Evolutionary conservation across 2,113 vertebrate genomes (phyloP).

Genomic region (Chlorodrepanis virens): DNA sequence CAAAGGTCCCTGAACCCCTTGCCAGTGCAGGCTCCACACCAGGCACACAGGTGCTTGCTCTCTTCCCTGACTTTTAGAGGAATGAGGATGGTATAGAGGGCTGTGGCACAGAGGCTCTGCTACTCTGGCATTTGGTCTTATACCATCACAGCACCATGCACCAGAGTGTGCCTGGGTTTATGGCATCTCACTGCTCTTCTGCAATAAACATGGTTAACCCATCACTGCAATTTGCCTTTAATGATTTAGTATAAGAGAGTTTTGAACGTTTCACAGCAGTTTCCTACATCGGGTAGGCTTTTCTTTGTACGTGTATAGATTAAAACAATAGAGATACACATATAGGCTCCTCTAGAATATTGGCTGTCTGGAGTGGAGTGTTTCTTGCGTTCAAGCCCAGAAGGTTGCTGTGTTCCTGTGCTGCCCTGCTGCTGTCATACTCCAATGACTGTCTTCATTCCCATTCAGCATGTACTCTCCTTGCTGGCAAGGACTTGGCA

Average conservation of each 20-base stretch:
- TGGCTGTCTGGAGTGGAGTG: not conserved
- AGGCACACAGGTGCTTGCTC: accelerated
- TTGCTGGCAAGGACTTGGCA: not conserved
- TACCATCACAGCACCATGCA: accelerated
- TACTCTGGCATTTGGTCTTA: accelerated
- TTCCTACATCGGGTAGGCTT: not conserved
- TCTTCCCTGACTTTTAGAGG: not conserved
- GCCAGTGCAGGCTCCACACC: accelerated
- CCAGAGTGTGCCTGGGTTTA: accelerated
- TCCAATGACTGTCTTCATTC: not conserved
- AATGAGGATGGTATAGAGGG: not conserved
- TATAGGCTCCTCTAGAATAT: not conserved
- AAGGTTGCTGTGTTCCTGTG: not conserved
- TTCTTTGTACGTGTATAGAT: not conserved
- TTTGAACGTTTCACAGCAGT: not conserved
- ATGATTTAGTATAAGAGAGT: not conserved
- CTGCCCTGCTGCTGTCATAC: not conserved
- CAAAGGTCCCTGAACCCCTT: not conserved
- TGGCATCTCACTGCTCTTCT: not conserved
- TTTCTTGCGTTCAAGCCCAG: not conserved
- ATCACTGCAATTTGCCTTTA: not conserved
- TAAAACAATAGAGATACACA: not conserved
- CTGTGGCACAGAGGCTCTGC: not conserved
- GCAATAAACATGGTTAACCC: not conserved
- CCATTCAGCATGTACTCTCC: not conserved